Conservation (phyloP, 2,888 invertebrate species). For the Phorcus lineatus region DNA sequence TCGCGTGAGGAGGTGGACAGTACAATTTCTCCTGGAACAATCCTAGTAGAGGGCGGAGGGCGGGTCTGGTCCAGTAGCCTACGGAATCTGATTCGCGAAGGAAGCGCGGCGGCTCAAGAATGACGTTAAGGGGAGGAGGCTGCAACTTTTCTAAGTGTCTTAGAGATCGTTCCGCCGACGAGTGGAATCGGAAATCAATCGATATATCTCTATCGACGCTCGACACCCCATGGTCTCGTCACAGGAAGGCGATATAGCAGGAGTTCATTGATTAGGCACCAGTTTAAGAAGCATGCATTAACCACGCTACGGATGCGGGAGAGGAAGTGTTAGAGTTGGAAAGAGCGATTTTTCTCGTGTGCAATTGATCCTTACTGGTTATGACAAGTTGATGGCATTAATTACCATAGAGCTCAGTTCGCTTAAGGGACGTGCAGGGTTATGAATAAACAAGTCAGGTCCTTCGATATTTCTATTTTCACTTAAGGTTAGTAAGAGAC, state of each 20-base stretch:
- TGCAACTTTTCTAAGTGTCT: not conserved
- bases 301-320: not conserved
- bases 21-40: not conserved
- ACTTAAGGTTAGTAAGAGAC: too few relatives aligned
- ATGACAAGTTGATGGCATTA: not conserved
- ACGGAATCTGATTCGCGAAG: not conserved
- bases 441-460: too few relatives aligned
- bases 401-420: not conserved
- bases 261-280: not conserved
- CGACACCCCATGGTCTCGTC: not conserved
- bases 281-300: slow-evolving; percentile 2
- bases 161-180: not conserved
- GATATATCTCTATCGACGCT: not conserved
- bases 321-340: not conserved
- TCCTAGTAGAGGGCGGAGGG: not conserved
- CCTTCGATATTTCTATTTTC: too few relatives aligned
- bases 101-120: not conserved
- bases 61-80: not conserved
- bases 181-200: not conserved
- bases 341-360: not conserved
- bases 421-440: too few relatives aligned
- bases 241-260: not conserved
- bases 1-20: not conserved
- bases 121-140: not conserved
- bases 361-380: not conserved